Base-by-base conservation (phyloP, 2,888 invertebrate genomes). In the Amphiduros pacificus region DNA sequence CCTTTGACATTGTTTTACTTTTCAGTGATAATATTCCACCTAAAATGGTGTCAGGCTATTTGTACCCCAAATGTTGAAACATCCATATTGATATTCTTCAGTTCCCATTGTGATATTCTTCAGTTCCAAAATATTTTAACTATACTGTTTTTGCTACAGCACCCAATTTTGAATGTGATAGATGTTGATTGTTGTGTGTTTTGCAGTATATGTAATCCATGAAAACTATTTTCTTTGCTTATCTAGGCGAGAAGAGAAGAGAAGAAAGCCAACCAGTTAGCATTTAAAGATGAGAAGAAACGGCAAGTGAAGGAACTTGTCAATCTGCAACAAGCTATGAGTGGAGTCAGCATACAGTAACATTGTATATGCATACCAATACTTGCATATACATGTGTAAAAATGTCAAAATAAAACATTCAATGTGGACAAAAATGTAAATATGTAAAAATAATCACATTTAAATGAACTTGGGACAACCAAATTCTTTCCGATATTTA, bases 241-340 rank as follows among this genome's bases (percentile, higher is more conserved):
- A 71, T 72, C 40, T 69, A 79, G 79, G 74, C 75, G 41, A 69
- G 82, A 65, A 70, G 81, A 60, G 67, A 71, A 44, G 78, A 80
- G 55, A 82, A 82, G 72, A 81, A 82, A 65, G 62, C 68, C 11
- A 81, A 75, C 57, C 77, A 76, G 61, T 54, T 68, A 17, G 78
- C 78, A 24, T 81, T 81, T 62, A 74, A 74, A 56, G 64, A 68
- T 41, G 80, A 81, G 58, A 71, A 75, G 59, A 66, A 72, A n/a
- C 58, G 73, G 60, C 75, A 77, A 64, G 71, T 72, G 44, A 77
- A 74, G 58, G 77, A 80, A 65, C 17, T 69, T 5, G 36, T 74
- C 1, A 76, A 77, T 61, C 22, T 77, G 4, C 63, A 71, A 59
- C 69, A 73, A 26, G 77, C 77, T 60, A 61, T 77, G 29, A 67